Base-by-base conservation (phyloP, 2,113 vertebrate genomes). In the Saimiri boliviensis region DNA sequence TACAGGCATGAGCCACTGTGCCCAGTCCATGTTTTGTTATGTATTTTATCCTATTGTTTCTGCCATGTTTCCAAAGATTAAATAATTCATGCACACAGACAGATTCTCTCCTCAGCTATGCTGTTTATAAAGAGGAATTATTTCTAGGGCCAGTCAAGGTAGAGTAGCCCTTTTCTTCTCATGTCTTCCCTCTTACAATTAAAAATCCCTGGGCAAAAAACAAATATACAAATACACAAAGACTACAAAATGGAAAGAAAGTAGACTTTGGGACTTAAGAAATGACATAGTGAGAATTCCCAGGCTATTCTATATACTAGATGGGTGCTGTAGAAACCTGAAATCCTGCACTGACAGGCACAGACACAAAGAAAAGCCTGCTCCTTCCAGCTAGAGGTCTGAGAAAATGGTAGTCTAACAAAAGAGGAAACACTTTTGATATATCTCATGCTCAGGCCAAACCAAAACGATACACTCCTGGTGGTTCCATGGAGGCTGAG, bases 51-150 rank as follows among this genome's bases (percentile, higher is more conserved):
- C 42, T 56, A 40, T 5, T 66, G n/a, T 60, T 94, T 74, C 54
- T n/a, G 21, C 81, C 79, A 84, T 32, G 5, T 81, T 86, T 89
- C 79, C 73, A 92, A 91, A 91, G 32, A 32, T 85, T 52, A 95
- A 37, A 80, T 37, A 89, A 92, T 49, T 86, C 45, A 92, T 10
- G 5, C 3, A 84, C 19, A 90, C 23, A 68, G 3, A 84, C 6
- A 90, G 27, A 60, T n/a, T 79, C 20, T 52, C 40, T 56, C 32
- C 35, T 82, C 25, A 70, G 37, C 68, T 17, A 83, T 25, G 7
- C 23, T 63, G 19, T 76, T 56, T 58, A 54, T 40, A 27, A 37
- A 63, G 12, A 94, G 16, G 13, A 37, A 42, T 42, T 81, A 70
- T 42, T 93, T 90, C 30, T 12, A 68, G 45, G 47, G 45, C 47